Conservation (phyloP, 2,888 invertebrate genomes). For the Bursaphelenchus okinawaensis region DNA sequence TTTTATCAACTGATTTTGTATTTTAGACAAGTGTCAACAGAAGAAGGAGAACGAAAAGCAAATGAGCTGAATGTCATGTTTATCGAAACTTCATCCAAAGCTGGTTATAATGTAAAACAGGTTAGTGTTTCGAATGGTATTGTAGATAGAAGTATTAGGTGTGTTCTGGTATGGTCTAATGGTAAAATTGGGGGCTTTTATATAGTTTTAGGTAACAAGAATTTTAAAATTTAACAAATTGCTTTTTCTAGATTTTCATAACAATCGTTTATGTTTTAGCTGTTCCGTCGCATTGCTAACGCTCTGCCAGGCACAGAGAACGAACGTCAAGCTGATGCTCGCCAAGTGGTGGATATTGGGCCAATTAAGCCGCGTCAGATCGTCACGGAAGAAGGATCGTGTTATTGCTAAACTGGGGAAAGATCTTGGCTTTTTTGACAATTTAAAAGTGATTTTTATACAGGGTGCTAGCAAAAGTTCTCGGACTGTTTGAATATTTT, state of each 20-base stretch:
- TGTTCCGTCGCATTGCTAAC: constrained; percentile 94
- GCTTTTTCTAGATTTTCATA: background rate
- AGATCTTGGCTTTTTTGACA: too few species aligned
- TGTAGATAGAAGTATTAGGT: too few species aligned
- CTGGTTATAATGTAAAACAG: constrained; percentile 99
- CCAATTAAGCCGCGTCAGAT: constrained; percentile 56
- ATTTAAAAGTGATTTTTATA: too few species aligned
- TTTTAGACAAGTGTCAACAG: constrained; percentile 75
- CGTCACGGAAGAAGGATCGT: constrained; percentile 55
- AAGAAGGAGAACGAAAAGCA: constrained; percentile 96
- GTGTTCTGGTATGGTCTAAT: too few species aligned
- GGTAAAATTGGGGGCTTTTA: too few species aligned
- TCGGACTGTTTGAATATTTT: too few species aligned
- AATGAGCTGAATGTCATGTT: constrained; percentile 99
- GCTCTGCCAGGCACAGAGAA: constrained; percentile 82
- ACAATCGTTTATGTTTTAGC: constrained; percentile 66
- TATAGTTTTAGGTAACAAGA: background rate
- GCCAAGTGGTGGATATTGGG: constrained; percentile 53
- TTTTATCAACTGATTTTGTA: constrained; percentile 1
- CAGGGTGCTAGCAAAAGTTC: too few species aligned
- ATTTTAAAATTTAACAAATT: too few species aligned
- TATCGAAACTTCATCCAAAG: constrained; percentile 98
- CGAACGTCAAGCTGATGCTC: constrained; percentile 36
- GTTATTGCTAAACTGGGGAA: constrained; percentile 50
- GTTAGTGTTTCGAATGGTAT: constrained; percentile 64